A percentile compares a stretch with the other conserved stretches of the same genome.
Evolutionary conservation across 1,140 invertebrate genomes (phyloP).

Genomic region (Dolichoris vasculosae): DNA sequence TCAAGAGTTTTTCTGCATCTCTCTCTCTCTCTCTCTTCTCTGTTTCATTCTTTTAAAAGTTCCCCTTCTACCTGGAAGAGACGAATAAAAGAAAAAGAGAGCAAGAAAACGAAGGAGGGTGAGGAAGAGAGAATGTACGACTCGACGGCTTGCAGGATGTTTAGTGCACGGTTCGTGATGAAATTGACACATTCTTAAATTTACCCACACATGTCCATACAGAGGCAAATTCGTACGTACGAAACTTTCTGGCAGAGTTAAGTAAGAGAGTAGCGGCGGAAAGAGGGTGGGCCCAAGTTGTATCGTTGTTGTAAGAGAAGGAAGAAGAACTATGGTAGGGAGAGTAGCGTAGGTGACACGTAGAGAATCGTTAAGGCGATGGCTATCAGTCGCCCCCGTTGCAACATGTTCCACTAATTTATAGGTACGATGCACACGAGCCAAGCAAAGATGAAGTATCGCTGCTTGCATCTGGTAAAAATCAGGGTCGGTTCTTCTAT

Average conservation of each 20-base stretch:
- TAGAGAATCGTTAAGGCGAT: conserved; percentile 28
- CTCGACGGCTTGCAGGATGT: conserved; percentile 56
- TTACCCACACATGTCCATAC: background rate
- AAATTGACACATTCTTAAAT: conserved; percentile 54
- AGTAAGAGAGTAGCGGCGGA: background rate
- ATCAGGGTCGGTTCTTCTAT: background rate
- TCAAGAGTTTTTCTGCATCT: background rate
- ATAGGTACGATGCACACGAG: background rate
- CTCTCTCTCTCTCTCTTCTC: too few species aligned
- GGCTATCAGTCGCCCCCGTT: conserved; percentile 25
- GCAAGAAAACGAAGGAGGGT: background rate
- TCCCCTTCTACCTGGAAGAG: conserved; percentile 55
- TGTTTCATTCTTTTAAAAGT: conserved; percentile 40
- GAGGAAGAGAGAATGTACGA: background rate
- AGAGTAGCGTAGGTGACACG: conserved; percentile 39
- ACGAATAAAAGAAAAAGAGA: conserved; percentile 34
- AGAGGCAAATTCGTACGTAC: background rate
- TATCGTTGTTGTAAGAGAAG: background rate
- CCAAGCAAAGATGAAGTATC: background rate
- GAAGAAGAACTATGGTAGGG: background rate
- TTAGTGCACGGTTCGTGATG: conserved; percentile 59
- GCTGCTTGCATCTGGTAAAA: conserved; percentile 13
- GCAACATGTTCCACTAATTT: conserved; percentile 24
- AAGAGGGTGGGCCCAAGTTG: conserved; percentile 6
- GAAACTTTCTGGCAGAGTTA: background rate